These are phyloP conservation scores for Pelecanus crispus DNA, from an alignment of 2,113 vertebrate genomes.

Conservation along the genomic window DNA sequence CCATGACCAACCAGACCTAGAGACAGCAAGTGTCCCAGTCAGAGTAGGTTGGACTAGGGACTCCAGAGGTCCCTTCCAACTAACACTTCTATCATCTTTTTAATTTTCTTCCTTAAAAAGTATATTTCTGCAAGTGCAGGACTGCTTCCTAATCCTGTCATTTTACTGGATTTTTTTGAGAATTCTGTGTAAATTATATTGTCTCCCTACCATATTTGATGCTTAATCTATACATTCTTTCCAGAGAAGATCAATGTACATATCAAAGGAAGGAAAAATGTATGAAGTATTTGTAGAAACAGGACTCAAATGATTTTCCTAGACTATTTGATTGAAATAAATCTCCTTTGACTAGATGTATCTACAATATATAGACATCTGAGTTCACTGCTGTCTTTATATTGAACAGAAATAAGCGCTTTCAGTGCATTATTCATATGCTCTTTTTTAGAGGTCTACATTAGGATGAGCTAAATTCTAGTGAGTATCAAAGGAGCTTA, in stretches of 20 bases:
- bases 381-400: neutral
- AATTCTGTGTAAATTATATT: neutral
- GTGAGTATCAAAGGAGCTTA: neutral
- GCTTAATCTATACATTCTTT: neutral
- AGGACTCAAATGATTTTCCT: neutral
- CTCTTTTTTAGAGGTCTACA: neutral
- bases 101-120: neutral
- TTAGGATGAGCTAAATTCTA: neutral
- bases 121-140: neutral
- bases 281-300: neutral
- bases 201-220: neutral
- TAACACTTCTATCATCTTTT: neutral
- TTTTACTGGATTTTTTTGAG: neutral
- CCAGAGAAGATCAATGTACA: neutral
- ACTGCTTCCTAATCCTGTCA: neutral
- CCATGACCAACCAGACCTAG: rapidly evolving
- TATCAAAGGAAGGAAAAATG: neutral
- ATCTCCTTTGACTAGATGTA: neutral
- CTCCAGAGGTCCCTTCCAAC: neutral
- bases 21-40: neutral
- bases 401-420: neutral
- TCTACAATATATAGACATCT: neutral
- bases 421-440: neutral
- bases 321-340: neutral
- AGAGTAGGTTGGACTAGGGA: neutral